A percentile compares a stretch with the other conserved stretches of the same genome.
Conservation (phyloP, 35 echinoderm and acorn worm species). For the Lytechinus pictus region DNA sequence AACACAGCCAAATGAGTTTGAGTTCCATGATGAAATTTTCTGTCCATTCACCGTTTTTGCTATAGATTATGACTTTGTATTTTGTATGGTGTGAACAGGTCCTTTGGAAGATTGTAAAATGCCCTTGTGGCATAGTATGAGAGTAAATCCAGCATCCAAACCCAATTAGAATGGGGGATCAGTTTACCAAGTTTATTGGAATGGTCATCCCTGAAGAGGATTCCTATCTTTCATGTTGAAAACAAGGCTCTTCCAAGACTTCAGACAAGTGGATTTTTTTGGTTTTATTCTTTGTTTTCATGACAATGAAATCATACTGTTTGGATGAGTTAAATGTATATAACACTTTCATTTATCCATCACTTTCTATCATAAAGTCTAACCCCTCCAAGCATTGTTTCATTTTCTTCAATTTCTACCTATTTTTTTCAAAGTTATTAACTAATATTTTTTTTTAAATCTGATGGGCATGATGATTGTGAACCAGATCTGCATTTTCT, state of each 20-base stretch:
- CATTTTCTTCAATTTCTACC: neutral
- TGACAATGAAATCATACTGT: neutral
- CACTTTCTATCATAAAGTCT: neutral
- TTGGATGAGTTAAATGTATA: neutral
- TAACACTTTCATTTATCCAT: neutral
- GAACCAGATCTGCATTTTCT: too few relatives aligned
- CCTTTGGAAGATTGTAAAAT: neutral
- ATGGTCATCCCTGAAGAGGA: neutral
- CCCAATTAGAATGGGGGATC: neutral
- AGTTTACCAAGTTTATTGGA: constrained; percentile 13
- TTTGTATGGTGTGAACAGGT: neutral
- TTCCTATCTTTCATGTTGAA: neutral
- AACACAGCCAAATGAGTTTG: too few relatives aligned
- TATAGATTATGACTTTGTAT: too few relatives aligned
- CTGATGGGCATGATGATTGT: too few relatives aligned
- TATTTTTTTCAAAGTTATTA: neutral
- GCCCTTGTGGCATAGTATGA: neutral
- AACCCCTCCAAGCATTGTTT: neutral
- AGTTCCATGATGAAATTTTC: too few relatives aligned
- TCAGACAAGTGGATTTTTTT: neutral
- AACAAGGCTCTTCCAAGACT: neutral
- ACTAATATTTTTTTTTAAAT: too few relatives aligned
- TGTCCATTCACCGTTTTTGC: too few relatives aligned
- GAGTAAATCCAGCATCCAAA: constrained; percentile 11
- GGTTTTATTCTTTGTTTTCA: neutral